Evolutionary conservation across 2,888 invertebrate species (phyloP).

Genomic region (Podabrus alpinus): DNA sequence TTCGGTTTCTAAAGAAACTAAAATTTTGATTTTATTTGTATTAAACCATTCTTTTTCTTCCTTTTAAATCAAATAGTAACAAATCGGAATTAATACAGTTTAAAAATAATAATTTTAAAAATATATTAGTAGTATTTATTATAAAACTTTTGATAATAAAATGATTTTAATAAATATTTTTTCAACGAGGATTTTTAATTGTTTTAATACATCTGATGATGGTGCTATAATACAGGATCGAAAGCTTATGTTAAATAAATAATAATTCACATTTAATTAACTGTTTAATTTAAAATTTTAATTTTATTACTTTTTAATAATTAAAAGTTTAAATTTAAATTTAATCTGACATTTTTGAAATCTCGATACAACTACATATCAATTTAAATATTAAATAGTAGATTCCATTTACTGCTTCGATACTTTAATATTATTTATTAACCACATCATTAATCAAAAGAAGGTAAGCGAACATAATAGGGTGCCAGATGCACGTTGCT

Average conservation of each 20-base stretch:
- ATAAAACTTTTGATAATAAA: too few relatives aligned
- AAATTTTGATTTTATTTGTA: background rate
- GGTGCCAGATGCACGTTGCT: conserved; percentile 37
- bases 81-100: too few relatives aligned
- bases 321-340: too few relatives aligned
- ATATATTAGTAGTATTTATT: too few relatives aligned
- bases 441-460: conserved; percentile 40
- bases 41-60: background rate
- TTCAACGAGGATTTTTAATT: too few relatives aligned
- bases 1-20: conserved; percentile 17
- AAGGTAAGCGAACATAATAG: conserved; percentile 35
- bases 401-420: background rate
- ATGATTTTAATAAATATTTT: background rate
- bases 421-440: conserved; percentile 41
- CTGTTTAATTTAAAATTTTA: too few relatives aligned
- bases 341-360: background rate
- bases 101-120: background rate
- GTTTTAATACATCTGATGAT: too few relatives aligned
- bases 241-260: too few relatives aligned
- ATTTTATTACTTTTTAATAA: too few relatives aligned
- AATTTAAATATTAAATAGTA: background rate
- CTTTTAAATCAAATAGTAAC: background rate
- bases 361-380: background rate
- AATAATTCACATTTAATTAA: too few relatives aligned
- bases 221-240: too few relatives aligned